A percentile compares a stretch with the other conserved stretches of the same genome.
These are phyloP conservation scores for Drosophila parthenogenetica DNA, from an alignment of 2,888 invertebrate species.

Conservation along the genomic window DNA sequence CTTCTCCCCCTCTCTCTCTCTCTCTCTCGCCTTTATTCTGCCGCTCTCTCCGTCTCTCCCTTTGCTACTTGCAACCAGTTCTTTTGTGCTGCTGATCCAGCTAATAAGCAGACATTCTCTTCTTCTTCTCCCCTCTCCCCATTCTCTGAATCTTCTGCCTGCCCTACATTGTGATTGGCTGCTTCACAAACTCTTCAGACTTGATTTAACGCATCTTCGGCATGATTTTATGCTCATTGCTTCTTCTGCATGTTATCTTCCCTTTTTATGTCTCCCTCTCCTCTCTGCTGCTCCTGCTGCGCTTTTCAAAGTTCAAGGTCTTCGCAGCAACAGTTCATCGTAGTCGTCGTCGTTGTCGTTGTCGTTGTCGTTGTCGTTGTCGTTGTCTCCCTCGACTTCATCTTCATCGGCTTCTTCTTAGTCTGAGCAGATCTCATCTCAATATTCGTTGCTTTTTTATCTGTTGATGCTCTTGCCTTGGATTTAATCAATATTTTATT, in stretches of 20 bases:
- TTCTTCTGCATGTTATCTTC: conserved; percentile 42
- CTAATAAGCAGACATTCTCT: conserved; percentile 54
- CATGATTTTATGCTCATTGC: conserved; percentile 53
- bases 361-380: conserved; percentile 35
- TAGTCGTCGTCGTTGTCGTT: conserved; percentile 9
- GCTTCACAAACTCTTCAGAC: conserved; percentile 19
- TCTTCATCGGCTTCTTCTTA: conserved; percentile 10
- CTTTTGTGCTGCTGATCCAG: conserved; percentile 49
- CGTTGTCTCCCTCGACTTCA: conserved; percentile 23
- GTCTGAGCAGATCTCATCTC: conserved; percentile 57
- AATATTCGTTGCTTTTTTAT: conserved; percentile 38
- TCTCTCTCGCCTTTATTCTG: too few relatives aligned
- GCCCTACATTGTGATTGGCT: conserved; percentile 52
- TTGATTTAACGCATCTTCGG: conserved; percentile 55
- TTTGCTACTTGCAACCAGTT: conserved; percentile 47
- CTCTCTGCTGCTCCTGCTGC: conserved; percentile 34
- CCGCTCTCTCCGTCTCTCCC: conserved; percentile 9
- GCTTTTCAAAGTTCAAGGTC: conserved; percentile 73
- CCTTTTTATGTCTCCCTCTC: conserved; percentile 1
- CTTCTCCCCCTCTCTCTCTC: not conserved
- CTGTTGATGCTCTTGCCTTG: conserved; percentile 10
- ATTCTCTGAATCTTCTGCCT: conserved; percentile 22
- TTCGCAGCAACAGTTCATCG: conserved; percentile 55
- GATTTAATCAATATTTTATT: not conserved
- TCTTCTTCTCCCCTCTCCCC: conserved; percentile 16